Evolutionary conservation across 2,888 invertebrate genomes (phyloP).

Genomic region (Polyploca ridens): DNA sequence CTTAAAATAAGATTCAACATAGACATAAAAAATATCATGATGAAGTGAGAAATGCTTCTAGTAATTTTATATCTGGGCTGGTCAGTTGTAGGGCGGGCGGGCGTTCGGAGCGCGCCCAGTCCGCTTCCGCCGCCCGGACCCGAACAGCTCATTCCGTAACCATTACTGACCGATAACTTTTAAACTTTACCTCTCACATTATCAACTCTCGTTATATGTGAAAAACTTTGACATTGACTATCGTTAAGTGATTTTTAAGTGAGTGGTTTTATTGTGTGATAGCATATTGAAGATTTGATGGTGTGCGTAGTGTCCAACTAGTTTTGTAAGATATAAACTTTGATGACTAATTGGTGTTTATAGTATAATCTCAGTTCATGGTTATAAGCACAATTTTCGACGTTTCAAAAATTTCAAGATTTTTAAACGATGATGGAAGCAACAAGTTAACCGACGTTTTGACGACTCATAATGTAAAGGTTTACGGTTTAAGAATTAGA

Average conservation of each 20-base stretch:
- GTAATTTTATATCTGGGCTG: constrained; percentile 38
- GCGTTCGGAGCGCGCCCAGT: constrained; percentile 63
- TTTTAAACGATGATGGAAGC: neutral
- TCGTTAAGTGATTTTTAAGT: neutral
- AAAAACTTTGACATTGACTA: neutral
- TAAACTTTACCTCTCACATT: constrained; percentile 15
- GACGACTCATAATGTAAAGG: neutral
- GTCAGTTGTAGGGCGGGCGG: constrained; percentile 60
- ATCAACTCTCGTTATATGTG: neutral
- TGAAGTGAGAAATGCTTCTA: constrained; percentile 47
- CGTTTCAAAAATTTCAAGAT: too few relatives aligned
- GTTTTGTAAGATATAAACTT: too few relatives aligned
- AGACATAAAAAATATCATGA: neutral
- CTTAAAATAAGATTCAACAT: too few relatives aligned
- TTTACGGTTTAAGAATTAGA: neutral
- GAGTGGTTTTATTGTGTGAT: neutral
- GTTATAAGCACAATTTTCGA: too few relatives aligned
- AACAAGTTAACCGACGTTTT: neutral
- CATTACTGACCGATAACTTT: constrained; percentile 24
- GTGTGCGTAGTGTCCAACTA: neutral
- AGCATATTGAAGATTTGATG: neutral
- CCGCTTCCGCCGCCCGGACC: constrained; percentile 49
- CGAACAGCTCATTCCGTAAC: constrained; percentile 23
- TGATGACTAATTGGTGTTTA: too few relatives aligned
- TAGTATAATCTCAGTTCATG: too few relatives aligned